Evolutionary conservation across 2,113 vertebrate species (phyloP), one percentile per base, ranked within the genome.

Genomic region (Percina caprodes): DNA sequence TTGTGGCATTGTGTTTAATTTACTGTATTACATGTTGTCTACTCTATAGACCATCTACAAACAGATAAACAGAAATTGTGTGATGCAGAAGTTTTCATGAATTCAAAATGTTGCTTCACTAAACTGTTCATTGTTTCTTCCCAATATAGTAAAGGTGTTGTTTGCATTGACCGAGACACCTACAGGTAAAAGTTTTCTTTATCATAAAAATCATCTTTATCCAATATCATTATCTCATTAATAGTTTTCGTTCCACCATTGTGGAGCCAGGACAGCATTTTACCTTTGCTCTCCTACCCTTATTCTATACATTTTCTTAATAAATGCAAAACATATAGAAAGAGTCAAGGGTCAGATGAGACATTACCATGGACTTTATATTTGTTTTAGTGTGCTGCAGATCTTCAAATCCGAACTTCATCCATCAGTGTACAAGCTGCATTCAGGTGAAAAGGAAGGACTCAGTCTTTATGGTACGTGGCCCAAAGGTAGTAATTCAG

Each of bases 341-440:
- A 49, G 30, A 54, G 19, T 16, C 15, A 19, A 12, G 5, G 2
- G 2, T 1, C 19, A 3, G 30, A 6, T 69, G 39, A 58, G 30
- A 72, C n/a, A 54, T 81, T 46, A 65, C 21, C 0, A 26, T 42
- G 7, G 6, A 66, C 63, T 68, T 60, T 70, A 39, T 61, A 77
- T 85, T 84, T 89, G n/a, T 82, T 89, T 86, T 80, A 97, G 96
- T 75, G 97, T 97, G 30, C 94, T 99, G 45, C 98, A 99, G 89
- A 97, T 99, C 92, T 99, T 99, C 90, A 99, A 99, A 93, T 96
- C 95, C 56, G 98, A 99, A 61, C 92, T 94, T n/a, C 98, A 99
- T 75, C 98, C 98, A 49, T 99, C 98, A 0, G 97, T 98, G 63
- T 99, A 98, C 91, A 99, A 99, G 89, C 89, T 98, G 58, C 94